Base-by-base conservation (phyloP, 2,888 invertebrate genomes). In the Periphyllus acericola region DNA sequence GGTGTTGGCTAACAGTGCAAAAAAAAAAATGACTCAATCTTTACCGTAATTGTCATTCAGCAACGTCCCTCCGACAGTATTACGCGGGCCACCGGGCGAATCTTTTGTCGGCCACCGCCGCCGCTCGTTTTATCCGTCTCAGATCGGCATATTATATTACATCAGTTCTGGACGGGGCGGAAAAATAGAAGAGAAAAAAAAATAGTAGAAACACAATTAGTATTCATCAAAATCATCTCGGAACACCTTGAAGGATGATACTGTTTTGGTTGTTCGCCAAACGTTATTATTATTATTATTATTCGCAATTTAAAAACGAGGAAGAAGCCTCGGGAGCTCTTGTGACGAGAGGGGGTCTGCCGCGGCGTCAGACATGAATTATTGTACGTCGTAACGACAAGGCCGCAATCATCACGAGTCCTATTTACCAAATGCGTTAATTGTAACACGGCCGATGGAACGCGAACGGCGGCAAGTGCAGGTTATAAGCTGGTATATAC, bases 401-500 rank as follows among this genome's bases (percentile, higher is more conserved):
- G 87, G 87, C 32, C 87, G 80, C 81, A 19, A 66, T 87, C 80
- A 75, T 87, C 87, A 87, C 87, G 87, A 87, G 60, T 87, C 46
- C 87, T 74, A 74, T 87, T 87, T 84, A 80, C 80, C 86, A n/a
- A 80, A 81, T n/a, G 74, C 87, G 81, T 87, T 87, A 87, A 87
- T 81, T 87, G 87, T 87, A 87, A 81, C 87, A 81, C 87, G 74
- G 80, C 32, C 79, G 71, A 25, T 72, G 72, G 72, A 40, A 29
- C 71, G 34, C 52, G 68, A 32, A 52, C 52, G 83, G 71, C 78
- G 34, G n/a, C 29, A 25, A 25, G 25, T 60, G 36, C 25, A 34
- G 68, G 46, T 34, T n/a, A 60, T 21, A 9, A 46, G 46, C 9
- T 46, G 11, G 55, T 52, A 11, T 55, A 21, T 3, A 60, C 60